Percentiles rank a stretch among this genome's conserved stretches.
Conservation (phyloP, 2,113 vertebrate genomes). For the Accipiter cooperii region DNA sequence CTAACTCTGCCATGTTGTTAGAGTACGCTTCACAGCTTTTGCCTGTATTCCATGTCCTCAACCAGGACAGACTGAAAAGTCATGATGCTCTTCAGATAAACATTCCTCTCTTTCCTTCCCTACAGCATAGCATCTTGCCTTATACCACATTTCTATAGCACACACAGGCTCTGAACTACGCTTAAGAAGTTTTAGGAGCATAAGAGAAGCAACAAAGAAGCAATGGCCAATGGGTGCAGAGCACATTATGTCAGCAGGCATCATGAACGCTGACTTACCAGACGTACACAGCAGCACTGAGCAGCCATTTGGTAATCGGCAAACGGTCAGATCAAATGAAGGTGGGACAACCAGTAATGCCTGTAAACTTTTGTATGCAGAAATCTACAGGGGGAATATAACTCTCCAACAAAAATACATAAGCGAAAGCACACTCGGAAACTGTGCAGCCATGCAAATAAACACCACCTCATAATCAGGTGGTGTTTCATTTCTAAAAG, state of each 20-base stretch:
- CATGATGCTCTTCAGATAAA: background rate
- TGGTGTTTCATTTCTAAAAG: background rate
- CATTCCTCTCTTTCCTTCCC: background rate
- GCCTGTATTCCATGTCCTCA: background rate
- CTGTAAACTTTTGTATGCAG: background rate
- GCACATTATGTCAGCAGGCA: background rate
- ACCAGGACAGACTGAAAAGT: background rate
- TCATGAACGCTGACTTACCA: background rate
- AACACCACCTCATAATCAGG: background rate
- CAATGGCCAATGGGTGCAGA: background rate
- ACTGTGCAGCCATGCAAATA: background rate
- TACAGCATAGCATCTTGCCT: background rate
- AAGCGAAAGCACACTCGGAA: background rate
- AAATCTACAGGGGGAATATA: background rate
- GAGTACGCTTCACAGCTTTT: background rate
- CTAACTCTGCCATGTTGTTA: background rate
- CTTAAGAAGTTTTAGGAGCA: background rate
- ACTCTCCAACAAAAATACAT: background rate
- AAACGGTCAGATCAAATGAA: background rate
- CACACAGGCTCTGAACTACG: background rate
- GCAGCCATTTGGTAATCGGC: background rate
- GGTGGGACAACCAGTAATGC: background rate
- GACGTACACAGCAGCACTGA: background rate
- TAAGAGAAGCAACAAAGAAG: background rate
- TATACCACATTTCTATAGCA: background rate